A percentile compares a stretch with the other conserved stretches of the same genome.
phyloP scores from a whole-genome alignment of 2,113 vertebrate genomes.

The Pampusana beccarii region DNA sequence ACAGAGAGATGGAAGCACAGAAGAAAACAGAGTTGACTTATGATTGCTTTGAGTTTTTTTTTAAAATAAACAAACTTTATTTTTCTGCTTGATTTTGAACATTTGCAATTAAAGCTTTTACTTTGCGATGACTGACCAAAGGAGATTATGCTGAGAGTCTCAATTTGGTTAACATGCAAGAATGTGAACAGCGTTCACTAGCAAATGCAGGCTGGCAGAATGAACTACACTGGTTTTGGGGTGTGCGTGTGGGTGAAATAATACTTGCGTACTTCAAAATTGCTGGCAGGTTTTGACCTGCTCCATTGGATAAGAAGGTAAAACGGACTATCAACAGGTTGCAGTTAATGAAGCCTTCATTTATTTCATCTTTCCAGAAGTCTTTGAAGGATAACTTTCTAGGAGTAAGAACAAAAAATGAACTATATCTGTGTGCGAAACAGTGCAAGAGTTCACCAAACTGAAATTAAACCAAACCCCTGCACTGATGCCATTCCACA shows the following conservation, averaged over 20 bases:
- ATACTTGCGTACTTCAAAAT: neutral
- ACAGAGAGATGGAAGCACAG: neutral
- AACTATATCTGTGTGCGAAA: neutral
- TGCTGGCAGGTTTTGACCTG: neutral
- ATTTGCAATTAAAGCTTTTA: neutral
- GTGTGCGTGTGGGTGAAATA: neutral
- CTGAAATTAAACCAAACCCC: neutral
- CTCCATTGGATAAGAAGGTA: neutral
- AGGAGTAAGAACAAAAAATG: neutral
- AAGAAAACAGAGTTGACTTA: neutral
- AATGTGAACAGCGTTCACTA: neutral
- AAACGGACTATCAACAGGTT: neutral
- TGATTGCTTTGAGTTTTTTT: neutral
- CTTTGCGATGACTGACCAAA: neutral
- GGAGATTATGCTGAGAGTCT: neutral
- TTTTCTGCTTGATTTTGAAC: neutral
- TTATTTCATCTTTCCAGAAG: neutral
- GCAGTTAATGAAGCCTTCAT: neutral
- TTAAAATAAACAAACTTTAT: neutral
- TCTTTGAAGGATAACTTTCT: neutral
- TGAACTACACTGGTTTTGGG: neutral
- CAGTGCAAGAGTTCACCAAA: neutral
- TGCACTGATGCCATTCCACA: neutral
- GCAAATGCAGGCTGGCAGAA: neutral
- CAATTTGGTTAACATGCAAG: neutral